Evolutionary conservation across 2,888 invertebrate species (phyloP).

Genomic region (Abscondita cerata): DNA sequence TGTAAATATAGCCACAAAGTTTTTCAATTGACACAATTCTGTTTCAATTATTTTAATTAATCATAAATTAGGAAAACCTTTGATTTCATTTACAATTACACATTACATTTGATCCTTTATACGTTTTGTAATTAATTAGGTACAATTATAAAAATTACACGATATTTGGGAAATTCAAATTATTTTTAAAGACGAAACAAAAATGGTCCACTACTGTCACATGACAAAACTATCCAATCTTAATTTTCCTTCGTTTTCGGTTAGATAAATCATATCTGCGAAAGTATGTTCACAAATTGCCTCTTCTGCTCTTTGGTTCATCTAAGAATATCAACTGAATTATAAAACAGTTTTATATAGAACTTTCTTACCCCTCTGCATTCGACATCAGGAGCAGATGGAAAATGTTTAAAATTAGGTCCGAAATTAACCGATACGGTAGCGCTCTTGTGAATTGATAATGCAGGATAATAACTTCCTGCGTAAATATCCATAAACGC

Average conservation of each 20-base stretch:
- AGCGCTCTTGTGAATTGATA: slow-evolving; percentile 90
- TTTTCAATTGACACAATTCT: too few relatives aligned
- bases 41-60: too few relatives aligned
- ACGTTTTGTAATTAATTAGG: too few relatives aligned
- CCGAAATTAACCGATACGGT: slow-evolving; percentile 96
- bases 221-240: slow-evolving; percentile 75
- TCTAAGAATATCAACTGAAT: slow-evolving; percentile 65
- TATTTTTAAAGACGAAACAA: slow-evolving; percentile 31
- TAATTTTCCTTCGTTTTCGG: slow-evolving; percentile 92
- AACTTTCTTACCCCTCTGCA: slow-evolving; percentile 76
- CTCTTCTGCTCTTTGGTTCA: slow-evolving; percentile 91
- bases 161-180: too few relatives aligned
- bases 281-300: slow-evolving; percentile 93
- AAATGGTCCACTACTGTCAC: slow-evolving; percentile 62
- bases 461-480: slow-evolving; percentile 93
- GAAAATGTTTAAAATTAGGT: slow-evolving; percentile 88
- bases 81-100: too few relatives aligned
- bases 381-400: slow-evolving; percentile 63
- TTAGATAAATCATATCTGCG: slow-evolving; percentile 90
- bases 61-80: too few relatives aligned
- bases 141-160: too few relatives aligned
- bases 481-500: slow-evolving; percentile 87
- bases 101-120: too few relatives aligned
- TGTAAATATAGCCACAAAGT: too few relatives aligned
- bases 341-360: slow-evolving; percentile 1